Conservation (phyloP, 2,797 vertebrate genomes). For the Furcifer pardalis region DNA sequence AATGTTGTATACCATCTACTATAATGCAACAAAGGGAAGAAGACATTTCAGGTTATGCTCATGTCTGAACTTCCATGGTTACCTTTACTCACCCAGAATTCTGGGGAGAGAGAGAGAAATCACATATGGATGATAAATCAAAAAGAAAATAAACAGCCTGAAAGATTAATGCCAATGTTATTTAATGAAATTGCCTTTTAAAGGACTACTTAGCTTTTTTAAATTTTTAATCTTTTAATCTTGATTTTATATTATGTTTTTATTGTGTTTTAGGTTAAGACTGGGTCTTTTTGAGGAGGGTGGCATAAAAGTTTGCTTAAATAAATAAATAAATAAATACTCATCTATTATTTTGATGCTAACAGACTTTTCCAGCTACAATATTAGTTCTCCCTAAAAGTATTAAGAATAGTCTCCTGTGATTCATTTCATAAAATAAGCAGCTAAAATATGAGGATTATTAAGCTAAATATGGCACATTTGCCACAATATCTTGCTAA, state of each 20-base stretch:
- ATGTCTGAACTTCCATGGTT: slow-evolving; percentile 41
- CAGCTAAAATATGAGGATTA: not conserved
- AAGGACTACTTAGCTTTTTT: too few species aligned
- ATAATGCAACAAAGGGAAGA: slow-evolving; percentile 13
- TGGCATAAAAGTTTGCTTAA: too few species aligned
- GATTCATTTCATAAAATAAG: slow-evolving; percentile 44
- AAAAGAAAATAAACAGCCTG: slow-evolving; percentile 81
- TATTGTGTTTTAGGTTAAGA: too few species aligned
- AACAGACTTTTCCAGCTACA: slow-evolving; percentile 79
- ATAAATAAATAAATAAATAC: too few species aligned
- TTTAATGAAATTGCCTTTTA: slow-evolving; percentile 84
- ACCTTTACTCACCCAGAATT: slow-evolving; percentile 62
- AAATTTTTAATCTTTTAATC: too few species aligned
- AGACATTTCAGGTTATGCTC: slow-evolving; percentile 27
- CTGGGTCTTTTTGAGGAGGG: too few species aligned
- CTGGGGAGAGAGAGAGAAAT: slow-evolving; percentile 78
- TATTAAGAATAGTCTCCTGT: slow-evolving; percentile 53
- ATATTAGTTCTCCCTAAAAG: slow-evolving; percentile 76
- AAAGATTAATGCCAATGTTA: slow-evolving; percentile 84
- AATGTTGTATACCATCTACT: not conserved
- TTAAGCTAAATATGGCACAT: not conserved
- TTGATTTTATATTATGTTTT: too few species aligned
- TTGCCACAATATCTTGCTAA: too few species aligned
- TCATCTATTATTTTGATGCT: slow-evolving; percentile 84
- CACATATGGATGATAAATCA: slow-evolving; percentile 77